Base-by-base conservation (phyloP, 2,113 vertebrate species). In the Motacilla alba region DNA sequence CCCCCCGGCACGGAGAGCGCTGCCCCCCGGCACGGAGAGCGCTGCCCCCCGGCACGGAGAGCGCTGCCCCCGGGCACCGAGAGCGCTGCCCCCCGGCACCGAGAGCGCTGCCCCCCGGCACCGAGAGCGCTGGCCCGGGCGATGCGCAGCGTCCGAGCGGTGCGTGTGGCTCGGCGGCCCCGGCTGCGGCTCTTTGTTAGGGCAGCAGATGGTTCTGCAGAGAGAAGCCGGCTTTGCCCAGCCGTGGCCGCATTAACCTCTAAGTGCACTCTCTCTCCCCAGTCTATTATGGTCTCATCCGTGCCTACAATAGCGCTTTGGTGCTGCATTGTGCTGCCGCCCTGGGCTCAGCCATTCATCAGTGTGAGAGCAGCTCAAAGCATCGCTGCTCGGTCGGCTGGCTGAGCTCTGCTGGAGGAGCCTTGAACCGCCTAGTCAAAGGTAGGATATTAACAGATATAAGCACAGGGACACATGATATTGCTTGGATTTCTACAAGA, bases 231-330 rank as follows among this genome's bases (percentile, higher is more conserved):
- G 89, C 81, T 94, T 91, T 93, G 83, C 66, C 76, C 69, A 39
- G 83, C 69, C 55, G 11, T 3, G 93, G 82, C 85, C 93, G 82
- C 91, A 89, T 87, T 92, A 93, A 95, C 93, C 96, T 95, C 96
- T 16, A 16, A n/a, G 69, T 64, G 74, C 83, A 39, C 78, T 50
- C 91, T 35, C 72, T 89, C 67, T 50, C 62, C 30, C 33, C 11
- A 28, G 53, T 69, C 84, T 83, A 44, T 93, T 87, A 82, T n/a
- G 58, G 94, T 67, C 82, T 59, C 90, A 64, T 59, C 80, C 52
- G 2, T 62, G 92, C 75, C 21, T 8, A 87, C 78, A 90, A 76
- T 55, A 58, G 84, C 70, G 66, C 81, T 33, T 58, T 9, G 87
- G 79, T 67, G 90, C 74, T 69, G 80, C 93, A 31, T 75, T 92